Conservation (phyloP, 2,888 invertebrate species). For the Acronicta leporina region DNA sequence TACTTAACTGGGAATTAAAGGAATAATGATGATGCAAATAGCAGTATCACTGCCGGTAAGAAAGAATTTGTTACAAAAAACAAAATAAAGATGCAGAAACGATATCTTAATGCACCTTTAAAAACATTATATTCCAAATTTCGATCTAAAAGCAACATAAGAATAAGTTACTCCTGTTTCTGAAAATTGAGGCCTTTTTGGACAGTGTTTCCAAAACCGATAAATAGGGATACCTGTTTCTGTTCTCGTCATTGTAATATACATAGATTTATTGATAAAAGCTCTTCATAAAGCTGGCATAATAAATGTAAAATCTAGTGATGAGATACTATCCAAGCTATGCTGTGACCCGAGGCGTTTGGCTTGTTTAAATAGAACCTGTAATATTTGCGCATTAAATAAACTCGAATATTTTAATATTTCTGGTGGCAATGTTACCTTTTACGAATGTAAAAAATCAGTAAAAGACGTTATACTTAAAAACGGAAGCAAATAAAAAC, state of each 20-base stretch:
- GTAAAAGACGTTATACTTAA: not conserved
- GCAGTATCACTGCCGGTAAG: no score
- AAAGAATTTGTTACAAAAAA: no score
- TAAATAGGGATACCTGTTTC: slow-evolving; percentile 4
- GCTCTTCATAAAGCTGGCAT: slow-evolving; percentile 3
- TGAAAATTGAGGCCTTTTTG: not conserved
- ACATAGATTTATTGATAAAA: slow-evolving; percentile 7
- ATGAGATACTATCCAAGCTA: slow-evolving; percentile 2
- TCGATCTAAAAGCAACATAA: not conserved
- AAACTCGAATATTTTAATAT: not conserved
- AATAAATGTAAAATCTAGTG: slow-evolving; percentile 5
- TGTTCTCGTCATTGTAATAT: slow-evolving; percentile 2
- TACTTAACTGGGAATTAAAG: no score
- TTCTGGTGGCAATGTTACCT: not conserved
- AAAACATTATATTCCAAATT: not conserved
- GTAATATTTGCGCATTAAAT: slow-evolving; percentile 1
- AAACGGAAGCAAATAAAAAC: slow-evolving; percentile 1
- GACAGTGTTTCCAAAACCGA: slow-evolving; percentile 3
- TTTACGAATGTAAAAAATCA: slow-evolving; percentile 1
- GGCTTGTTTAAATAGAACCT: slow-evolving; percentile 7
- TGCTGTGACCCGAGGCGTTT: slow-evolving; percentile 1
- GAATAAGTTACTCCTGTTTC: not conserved
- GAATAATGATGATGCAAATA: no score
- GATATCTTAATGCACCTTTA: no score
- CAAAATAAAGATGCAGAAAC: no score